These are phyloP conservation scores for Drosophila pallidifrons DNA, from an alignment of 1,140 invertebrate genomes.

Conservation along the genomic window DNA sequence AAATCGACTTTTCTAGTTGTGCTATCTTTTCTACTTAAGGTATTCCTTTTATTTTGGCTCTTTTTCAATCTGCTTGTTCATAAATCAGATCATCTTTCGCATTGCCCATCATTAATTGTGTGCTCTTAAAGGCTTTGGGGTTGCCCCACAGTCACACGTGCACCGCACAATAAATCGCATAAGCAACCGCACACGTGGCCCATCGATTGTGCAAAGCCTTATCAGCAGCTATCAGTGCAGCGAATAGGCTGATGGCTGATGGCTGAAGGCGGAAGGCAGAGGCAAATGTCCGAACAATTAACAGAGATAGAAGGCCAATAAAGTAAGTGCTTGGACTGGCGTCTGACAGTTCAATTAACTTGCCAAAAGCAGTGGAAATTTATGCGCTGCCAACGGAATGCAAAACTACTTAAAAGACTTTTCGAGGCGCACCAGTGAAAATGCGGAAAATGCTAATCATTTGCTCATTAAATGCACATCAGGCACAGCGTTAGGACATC, in stretches of 20 bases:
- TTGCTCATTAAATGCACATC: slow-evolving; percentile 81
- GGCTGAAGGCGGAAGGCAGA: too few species aligned
- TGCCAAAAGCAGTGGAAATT: slow-evolving; percentile 1
- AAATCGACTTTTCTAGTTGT: too few species aligned
- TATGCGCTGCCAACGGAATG: slow-evolving; percentile 11
- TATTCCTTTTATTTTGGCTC: slow-evolving; percentile 10
- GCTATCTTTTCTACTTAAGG: neutral
- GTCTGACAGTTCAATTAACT: slow-evolving; percentile 55
- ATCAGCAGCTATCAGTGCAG: slow-evolving; percentile 54
- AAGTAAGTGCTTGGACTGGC: slow-evolving; percentile 18
- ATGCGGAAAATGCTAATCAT: slow-evolving; percentile 77
- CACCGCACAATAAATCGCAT: slow-evolving; percentile 25
- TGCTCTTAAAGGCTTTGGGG: slow-evolving; percentile 30
- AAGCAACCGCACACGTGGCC: slow-evolving; percentile 8
- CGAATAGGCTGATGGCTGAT: neutral
- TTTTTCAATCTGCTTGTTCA: slow-evolving; percentile 32
- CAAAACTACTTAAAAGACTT: slow-evolving; percentile 44
- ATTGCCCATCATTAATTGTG: slow-evolving; percentile 66
- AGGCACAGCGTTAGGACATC: slow-evolving; percentile 24
- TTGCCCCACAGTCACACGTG: slow-evolving; percentile 7
- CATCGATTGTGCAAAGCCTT: slow-evolving; percentile 23
- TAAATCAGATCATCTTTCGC: slow-evolving; percentile 56
- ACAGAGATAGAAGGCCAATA: slow-evolving; percentile 32
- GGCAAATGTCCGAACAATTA: slow-evolving; percentile 19
- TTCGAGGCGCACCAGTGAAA: neutral